Base-by-base conservation (phyloP, 1,140 invertebrate species). In the Microplitis mediator region DNA sequence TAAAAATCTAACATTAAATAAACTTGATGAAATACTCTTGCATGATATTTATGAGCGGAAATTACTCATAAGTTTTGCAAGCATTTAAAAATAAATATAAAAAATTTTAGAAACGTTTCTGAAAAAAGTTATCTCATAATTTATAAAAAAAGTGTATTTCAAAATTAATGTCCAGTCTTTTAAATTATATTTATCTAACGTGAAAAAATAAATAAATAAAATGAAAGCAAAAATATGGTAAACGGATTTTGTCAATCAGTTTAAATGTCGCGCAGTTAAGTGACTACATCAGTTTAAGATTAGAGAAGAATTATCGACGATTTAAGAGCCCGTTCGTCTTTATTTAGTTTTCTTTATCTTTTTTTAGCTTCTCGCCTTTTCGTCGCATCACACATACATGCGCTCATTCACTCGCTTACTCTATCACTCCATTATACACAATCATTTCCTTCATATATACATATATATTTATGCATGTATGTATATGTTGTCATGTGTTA, bases 221-320 rank as follows among this genome's bases (percentile, higher is more conserved):
- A 4, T 6, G 5, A 11, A 31, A 31, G 3, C 9, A 58, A 58
- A 58, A 61, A 34, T 16, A n/a, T 35, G 68, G 36, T 54, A 60
- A 58, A 54, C 71, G 61, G 74, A 75, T 74, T 77, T 76, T 72
- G 75, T 78, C 75, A 80, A 78, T 80, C 77, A 76, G 75, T 74
- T 72, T 16, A 74, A 78, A 75, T 80, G 76, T 80, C 78, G 76
- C 78, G 76, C 75, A 69, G 76, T 76, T 81, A 82, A 81, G 81
- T 81, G 78, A 73, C 76, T 78, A 81, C 80, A 80, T 78, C 74
- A 76, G 76, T 80, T 77, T 77, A 77, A 81, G 81, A 82, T 82
- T 81, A 81, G 79, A 77, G 75, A 75, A 69, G 76, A 64, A 75
- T 72, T 61, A 60, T 60, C 74, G 67, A 71, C 76, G 78, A 81